Evolutionary conservation across 2,888 invertebrate genomes (phyloP).

Genomic region (Gisinianus flammeolus): DNA sequence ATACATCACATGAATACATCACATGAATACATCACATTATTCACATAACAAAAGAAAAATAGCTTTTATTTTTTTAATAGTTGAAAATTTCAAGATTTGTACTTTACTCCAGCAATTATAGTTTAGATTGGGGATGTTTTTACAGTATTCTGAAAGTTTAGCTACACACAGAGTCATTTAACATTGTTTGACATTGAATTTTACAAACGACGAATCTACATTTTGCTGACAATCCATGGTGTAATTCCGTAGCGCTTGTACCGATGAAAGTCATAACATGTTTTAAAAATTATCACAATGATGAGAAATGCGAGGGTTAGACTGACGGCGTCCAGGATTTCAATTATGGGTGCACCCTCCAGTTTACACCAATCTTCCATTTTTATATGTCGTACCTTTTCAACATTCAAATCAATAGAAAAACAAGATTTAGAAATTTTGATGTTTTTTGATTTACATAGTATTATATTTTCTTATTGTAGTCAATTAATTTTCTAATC

Average conservation of each 20-base stretch:
- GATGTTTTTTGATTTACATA: not conserved
- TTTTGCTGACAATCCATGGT: conserved; percentile 82
- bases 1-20: no score
- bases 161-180: no score
- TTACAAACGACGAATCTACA: no score
- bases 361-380: conserved; percentile 56
- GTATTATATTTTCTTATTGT: not conserved
- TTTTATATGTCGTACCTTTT: conserved; percentile 53
- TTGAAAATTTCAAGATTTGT: no score
- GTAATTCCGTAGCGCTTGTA: conserved; percentile 79
- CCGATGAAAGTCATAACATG: conserved; percentile 80
- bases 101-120: no score
- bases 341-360: conserved; percentile 49
- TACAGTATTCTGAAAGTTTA: no score
- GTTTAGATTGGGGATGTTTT: no score
- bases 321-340: conserved; percentile 73
- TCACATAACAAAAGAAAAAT: no score
- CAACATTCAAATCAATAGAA: no score
- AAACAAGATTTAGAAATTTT: not conserved
- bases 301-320: conserved; percentile 72
- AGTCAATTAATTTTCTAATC: not conserved
- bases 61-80: no score
- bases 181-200: no score
- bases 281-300: conserved; percentile 73
- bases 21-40: no score